Conservation (phyloP, 1,140 invertebrate genomes). For the Vanessa atalanta region DNA sequence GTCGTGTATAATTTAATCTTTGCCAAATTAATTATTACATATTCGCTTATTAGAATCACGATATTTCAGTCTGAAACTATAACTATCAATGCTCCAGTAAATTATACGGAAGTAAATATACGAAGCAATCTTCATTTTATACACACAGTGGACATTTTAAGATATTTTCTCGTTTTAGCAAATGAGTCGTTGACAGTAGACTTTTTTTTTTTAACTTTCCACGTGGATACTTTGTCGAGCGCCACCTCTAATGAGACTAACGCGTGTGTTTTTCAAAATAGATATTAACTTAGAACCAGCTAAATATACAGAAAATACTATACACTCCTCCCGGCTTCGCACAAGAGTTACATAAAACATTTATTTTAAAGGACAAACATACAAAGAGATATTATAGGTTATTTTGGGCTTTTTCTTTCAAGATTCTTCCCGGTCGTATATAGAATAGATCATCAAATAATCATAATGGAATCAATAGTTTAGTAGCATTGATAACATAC, state of each 20-base stretch:
- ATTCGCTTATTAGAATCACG: neutral
- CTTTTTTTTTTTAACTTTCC: conserved; percentile 4
- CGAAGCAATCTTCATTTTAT: neutral
- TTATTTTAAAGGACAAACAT: too few species aligned
- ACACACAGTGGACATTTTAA: neutral
- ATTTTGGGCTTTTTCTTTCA: too few species aligned
- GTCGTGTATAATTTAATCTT: neutral
- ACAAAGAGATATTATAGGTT: too few species aligned
- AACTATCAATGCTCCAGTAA: neutral
- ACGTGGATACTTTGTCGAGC: conserved; percentile 8
- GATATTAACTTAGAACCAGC: neutral
- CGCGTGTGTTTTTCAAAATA: neutral
- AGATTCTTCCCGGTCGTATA: too few species aligned
- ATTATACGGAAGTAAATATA: too few species aligned
- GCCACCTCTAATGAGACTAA: conserved; percentile 14
- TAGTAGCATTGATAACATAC: too few species aligned
- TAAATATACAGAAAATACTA: too few species aligned
- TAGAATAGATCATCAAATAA: too few species aligned
- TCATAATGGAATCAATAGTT: too few species aligned
- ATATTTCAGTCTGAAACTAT: neutral
- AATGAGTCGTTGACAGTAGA: conserved; percentile 13
- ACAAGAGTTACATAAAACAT: too few species aligned
- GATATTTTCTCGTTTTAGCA: conserved; percentile 13
- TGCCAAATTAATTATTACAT: neutral
- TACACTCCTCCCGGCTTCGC: too few species aligned